A percentile compares a stretch with the other conserved stretches of the same genome.
Conservation (phyloP, 2,888 invertebrate species). For the Drosophila birchii region DNA sequence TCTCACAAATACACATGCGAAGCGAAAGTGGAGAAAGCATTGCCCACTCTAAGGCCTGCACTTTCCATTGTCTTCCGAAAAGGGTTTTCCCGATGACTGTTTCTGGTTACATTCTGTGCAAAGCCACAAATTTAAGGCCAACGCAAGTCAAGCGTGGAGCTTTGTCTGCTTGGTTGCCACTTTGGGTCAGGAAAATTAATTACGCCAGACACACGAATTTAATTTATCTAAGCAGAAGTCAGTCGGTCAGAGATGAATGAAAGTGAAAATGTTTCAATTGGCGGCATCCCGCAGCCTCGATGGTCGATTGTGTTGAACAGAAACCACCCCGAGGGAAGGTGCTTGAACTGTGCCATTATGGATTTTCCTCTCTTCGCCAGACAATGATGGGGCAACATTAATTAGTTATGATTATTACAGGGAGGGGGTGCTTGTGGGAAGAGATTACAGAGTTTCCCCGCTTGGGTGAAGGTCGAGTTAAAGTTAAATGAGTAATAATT, state of each 20-base stretch:
- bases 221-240: conserved; percentile 44
- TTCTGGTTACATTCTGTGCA: conserved; percentile 29
- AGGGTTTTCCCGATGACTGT: conserved; percentile 46
- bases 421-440: background rate
- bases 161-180: conserved; percentile 39
- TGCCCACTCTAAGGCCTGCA: conserved; percentile 34
- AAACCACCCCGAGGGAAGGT: conserved; percentile 32
- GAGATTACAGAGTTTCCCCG: conserved; percentile 39
- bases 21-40: conserved; percentile 14
- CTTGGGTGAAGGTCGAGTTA: conserved; percentile 67
- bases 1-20: conserved; percentile 52
- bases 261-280: conserved; percentile 49
- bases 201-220: conserved; percentile 37
- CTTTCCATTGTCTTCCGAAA: conserved; percentile 38
- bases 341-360: conserved; percentile 43
- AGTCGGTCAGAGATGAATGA: conserved; percentile 42
- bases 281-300: conserved; percentile 16
- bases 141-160: conserved; percentile 33
- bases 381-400: conserved; percentile 65
- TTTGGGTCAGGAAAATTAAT: conserved; percentile 51
- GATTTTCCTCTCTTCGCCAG: conserved; percentile 27
- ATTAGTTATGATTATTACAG: conserved; percentile 53
- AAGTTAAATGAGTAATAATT: conserved; percentile 58
- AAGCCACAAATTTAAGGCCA: conserved; percentile 27
- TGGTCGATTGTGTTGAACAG: conserved; percentile 8